These are phyloP conservation scores for Parochlus steinenii DNA, from an alignment of 2,888 invertebrate genomes.

Conservation along the genomic window DNA sequence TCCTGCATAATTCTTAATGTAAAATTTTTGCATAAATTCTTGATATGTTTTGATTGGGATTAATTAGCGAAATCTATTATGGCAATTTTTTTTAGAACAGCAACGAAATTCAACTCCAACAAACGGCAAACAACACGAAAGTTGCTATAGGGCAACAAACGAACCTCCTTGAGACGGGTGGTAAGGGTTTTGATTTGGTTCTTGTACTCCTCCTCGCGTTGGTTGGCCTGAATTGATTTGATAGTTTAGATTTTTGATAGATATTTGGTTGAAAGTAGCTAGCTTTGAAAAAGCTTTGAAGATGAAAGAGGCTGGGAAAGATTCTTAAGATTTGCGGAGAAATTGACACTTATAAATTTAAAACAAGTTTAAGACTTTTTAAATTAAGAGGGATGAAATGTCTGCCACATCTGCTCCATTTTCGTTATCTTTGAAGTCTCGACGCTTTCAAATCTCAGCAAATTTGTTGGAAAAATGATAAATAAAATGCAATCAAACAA, in stretches of 20 bases:
- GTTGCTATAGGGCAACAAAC: slow-evolving; percentile 2
- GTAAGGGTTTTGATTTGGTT: slow-evolving; percentile 98
- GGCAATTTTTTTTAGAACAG: not conserved
- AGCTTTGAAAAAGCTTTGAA: no score
- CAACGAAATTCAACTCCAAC: not conserved
- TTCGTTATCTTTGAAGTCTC: no score
- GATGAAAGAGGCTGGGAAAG: no score
- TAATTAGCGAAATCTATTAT: not conserved
- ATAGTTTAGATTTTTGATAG: slow-evolving; percentile 3
- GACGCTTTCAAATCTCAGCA: no score
- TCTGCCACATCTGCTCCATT: no score
- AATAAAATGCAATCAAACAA: slow-evolving; percentile 21
- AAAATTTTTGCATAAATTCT: no score
- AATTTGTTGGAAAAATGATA: slow-evolving; percentile 11
- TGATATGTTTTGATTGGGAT: no score
- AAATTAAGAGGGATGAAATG: no score
- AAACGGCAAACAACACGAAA: not conserved
- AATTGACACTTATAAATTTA: not conserved
- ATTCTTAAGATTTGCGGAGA: not conserved
- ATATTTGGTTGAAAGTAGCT: not conserved
- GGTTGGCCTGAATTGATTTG: slow-evolving; percentile 85
- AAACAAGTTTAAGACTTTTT: no score
- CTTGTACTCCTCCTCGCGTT: slow-evolving; percentile 99
- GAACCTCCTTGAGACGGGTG: slow-evolving; percentile 97
- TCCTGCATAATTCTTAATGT: no score